These are phyloP conservation scores for Volucella bombylans DNA, from an alignment of 2,888 invertebrate species.

Conservation along the genomic window DNA sequence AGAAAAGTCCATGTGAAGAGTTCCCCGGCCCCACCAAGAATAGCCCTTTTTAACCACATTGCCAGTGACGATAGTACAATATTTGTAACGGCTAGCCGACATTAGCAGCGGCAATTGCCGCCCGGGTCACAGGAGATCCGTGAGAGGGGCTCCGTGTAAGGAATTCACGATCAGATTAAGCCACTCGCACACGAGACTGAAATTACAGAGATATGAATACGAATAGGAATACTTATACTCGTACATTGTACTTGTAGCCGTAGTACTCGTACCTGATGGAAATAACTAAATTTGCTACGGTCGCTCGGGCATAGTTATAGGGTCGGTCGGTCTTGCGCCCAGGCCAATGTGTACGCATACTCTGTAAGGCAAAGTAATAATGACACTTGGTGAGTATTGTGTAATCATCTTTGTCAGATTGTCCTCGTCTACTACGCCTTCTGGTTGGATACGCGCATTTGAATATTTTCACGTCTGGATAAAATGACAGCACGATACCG, in stretches of 20 bases:
- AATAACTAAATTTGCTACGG: conserved; percentile 47
- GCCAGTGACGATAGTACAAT: too few species aligned
- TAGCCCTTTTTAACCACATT: conserved; percentile 21
- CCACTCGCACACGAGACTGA: conserved; percentile 41
- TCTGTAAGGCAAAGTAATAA: conserved; percentile 44
- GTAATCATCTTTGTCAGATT: conserved; percentile 63
- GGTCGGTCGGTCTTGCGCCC: conserved; percentile 16
- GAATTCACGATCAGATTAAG: conserved; percentile 46
- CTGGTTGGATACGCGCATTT: conserved; percentile 51
- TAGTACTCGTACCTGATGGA: conserved; percentile 33
- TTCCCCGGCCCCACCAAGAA: conserved; percentile 1
- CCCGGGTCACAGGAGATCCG: not conserved
- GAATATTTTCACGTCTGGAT: conserved; percentile 67
- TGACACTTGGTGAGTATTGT: conserved; percentile 51
- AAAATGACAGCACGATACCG: conserved; percentile 46
- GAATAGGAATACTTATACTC: too few species aligned
- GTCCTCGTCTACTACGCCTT: conserved; percentile 26
- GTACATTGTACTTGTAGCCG: not conserved
- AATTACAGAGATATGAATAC: conserved; percentile 21
- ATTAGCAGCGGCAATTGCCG: not conserved
- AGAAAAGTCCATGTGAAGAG: not conserved
- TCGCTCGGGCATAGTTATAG: conserved; percentile 54
- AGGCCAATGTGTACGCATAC: conserved; percentile 28
- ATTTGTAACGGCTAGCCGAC: not conserved
- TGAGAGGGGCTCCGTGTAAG: conserved; percentile 34